Base-by-base conservation (phyloP, 64 coral and sea anemone species). In the Exaiptasia diaphana region DNA sequence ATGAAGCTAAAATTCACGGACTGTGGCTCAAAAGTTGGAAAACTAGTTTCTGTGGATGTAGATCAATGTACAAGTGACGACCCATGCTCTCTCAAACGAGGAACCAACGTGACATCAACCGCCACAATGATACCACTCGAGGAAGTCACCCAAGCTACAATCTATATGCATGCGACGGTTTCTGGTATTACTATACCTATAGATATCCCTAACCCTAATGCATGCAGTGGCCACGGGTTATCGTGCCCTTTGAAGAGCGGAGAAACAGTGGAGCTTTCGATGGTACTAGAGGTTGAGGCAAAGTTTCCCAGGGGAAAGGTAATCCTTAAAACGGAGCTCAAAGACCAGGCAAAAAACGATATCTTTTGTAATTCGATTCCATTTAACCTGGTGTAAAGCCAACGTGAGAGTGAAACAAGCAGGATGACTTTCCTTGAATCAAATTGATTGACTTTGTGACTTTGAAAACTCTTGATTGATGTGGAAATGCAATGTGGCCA, bases 171-270 rank as follows among this genome's bases (percentile, higher is more conserved):
- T 50, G 57, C 56, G 3, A 45, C 81, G 8, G 67, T 86, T 35
- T 82, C 75, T 4, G 4, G 80, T n/a, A 22, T 86, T 18, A 82
- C 90, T 0, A 23, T 92, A 4, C 82, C 75, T 2, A 2, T 92
- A 1, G 82, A 82, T 1, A 28, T 92, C 8, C 75, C 82, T 15
- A 85, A 80, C 33, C 29, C 83, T 8, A 78, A 92, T 54, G 90
- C 64, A 12, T 92, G 90, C 18, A 27, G 75, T 3, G 90, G 67
- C 1, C 72, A 92, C 26, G 57, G 71, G 1, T 50, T 92, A 25
- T 61, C 70, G 18, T 92, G 90, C 21, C 90, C 90, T 20, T 53
- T 92, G 35, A 81, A 86, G 78, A 70, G 74, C 41, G 78, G 84
- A 8, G 55, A 70, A 5, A 52, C 79, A 45, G 82, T 62, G 0